Evolutionary conservation across 2,888 invertebrate genomes (phyloP), one percentile per base, ranked within the genome.

Genomic region (Zhuqinia jingwanae): DNA sequence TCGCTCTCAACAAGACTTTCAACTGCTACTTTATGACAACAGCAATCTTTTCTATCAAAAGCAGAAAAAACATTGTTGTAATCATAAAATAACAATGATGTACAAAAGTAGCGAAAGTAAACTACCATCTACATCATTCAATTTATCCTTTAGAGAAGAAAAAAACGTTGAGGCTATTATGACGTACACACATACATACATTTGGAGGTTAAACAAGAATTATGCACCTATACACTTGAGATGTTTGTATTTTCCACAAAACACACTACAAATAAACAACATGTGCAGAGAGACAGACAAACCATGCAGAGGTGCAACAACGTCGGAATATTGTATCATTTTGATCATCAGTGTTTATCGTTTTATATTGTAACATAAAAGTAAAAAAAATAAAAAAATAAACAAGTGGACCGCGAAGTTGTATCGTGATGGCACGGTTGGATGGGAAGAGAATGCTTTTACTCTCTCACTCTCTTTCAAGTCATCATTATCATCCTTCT

Each of bases 401-500:
- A 85, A 60, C 73, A 85, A 85, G 89, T 89, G 87, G 87, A 89
- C 88, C 90, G 88, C 88, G 63, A 85, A 78, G 65, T 76, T 84
- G 10, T 56, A 53, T 50, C 60, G 75, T 60, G 50, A 65, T 86
- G 77, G 79, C 87, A 88, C 87, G 87, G 73, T 84, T 87, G 75
- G 88, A 84, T 89, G 85, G 58, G 36, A 65, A 87, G 58, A 53
- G 82, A 88, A 60, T 89, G 87, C 86, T 89, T 89, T 45, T 90
- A 65, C 53, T 53, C 85, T 36, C 30, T 36, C n/a, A n/a, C 36
- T 36, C n/a, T 8, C 68, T 53, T 56, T 42, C 68, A 58, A 85
- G 83, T 65, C 83, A 77, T 76, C 45, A 42, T 42, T 53, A 53
- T 73, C 53, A 15, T 76, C 56, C 2, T 45, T 17, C 36, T 58